phyloP scores from a whole-genome alignment of 2,113 vertebrate genomes.

The Saiga tatarica region DNA sequence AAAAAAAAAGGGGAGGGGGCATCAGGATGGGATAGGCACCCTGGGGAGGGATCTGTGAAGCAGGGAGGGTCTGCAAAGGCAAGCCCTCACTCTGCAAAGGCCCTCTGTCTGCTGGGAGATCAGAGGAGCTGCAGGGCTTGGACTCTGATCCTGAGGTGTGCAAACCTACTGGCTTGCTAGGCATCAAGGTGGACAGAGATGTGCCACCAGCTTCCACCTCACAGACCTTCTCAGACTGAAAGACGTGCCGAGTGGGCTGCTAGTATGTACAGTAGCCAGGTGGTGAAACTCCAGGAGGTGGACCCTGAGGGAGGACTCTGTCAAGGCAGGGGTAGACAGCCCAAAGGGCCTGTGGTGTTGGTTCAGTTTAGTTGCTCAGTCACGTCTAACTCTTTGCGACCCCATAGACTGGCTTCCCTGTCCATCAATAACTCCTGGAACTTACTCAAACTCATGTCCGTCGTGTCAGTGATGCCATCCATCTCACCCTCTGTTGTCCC shows the following conservation, averaged over 20 bases:
- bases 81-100: background rate
- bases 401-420: background rate
- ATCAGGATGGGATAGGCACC: background rate
- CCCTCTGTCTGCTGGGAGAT: background rate
- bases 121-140: background rate
- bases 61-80: background rate
- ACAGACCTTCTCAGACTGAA: background rate
- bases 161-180: background rate
- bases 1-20: background rate
- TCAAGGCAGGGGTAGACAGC: background rate
- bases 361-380: background rate
- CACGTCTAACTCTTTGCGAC: background rate
- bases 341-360: background rate
- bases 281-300: background rate
- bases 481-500: background rate
- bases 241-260: rapidly evolving
- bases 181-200: background rate
- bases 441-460: background rate
- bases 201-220: background rate
- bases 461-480: rapidly evolving
- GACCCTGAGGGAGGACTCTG: background rate
- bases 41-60: background rate
- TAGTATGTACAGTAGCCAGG: background rate
- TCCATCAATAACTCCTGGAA: background rate
- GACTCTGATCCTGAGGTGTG: background rate